These are phyloP conservation scores for Cyclophora punctaria DNA, from an alignment of 2,888 invertebrate genomes.

Conservation along the genomic window DNA sequence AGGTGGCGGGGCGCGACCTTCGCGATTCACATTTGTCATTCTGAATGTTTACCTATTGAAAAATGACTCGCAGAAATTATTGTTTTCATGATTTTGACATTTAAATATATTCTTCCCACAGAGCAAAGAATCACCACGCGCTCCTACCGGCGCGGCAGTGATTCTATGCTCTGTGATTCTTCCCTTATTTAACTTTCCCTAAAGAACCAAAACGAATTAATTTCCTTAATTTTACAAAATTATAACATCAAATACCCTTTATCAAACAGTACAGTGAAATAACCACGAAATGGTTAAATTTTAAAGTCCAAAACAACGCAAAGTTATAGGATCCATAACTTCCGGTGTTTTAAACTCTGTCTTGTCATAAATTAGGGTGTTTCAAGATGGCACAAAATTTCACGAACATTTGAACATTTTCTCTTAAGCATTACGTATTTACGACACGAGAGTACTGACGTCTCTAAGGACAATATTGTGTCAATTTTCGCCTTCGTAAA, in stretches of 20 bases:
- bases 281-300: not conserved
- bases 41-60: constrained; percentile 12
- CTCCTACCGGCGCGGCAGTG: no score
- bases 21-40: constrained; percentile 16
- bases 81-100: not conserved
- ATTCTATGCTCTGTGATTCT: no score
- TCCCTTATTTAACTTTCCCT: no score
- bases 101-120: no score
- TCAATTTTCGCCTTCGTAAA: constrained; percentile 47
- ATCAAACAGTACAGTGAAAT: no score
- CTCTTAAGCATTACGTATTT: constrained; percentile 26
- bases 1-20: constrained; percentile 16
- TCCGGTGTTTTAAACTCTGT: not conserved
- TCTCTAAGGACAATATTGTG: constrained; percentile 51
- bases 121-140: no score
- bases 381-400: constrained; percentile 19
- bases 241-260: no score
- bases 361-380: constrained; percentile 9
- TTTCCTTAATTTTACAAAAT: no score
- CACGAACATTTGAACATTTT: constrained; percentile 25
- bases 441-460: constrained; percentile 19
- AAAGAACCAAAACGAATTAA: no score
- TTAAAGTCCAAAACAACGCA: not conserved
- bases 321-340: not conserved
- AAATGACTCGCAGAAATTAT: constrained; percentile 11